Base-by-base conservation (phyloP, 2,888 invertebrate genomes). In the Archaeoteleia sp. region DNA sequence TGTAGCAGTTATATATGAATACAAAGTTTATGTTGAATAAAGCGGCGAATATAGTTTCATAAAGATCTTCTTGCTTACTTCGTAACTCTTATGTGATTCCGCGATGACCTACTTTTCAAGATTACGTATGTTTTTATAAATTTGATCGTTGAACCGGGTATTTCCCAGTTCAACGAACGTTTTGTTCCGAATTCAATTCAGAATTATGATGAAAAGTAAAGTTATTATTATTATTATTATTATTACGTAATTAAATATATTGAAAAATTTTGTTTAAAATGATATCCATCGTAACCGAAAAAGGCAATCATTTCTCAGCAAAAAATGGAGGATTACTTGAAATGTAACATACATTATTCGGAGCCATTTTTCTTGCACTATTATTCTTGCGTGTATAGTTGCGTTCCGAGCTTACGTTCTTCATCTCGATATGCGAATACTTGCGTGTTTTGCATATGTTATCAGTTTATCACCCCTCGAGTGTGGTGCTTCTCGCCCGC, bases 401-500 rank as follows among this genome's bases (percentile, higher is more conserved):
- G 46, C 54, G 53, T 23, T 39, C 35, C 20, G 34, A 13, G 34
- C 54, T 49, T 30, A 39, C 57, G 46, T 61, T 67, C 57, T 46
- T 51, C 51, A 57, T 62, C 55, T 62, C 61, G 60, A 67, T 67
- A 67, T 32, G 45, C 17, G 49, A 20, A 39, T 39, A 57, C 66
- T 53, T 43, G 60, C 43, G 43, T 20, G 55, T 27, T 67, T 58
- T 67, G 57, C 62, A 62, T 62, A 67, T 40, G 67, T 62, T 67
- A 67, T 67, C 67, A 58, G 62, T 62, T 67, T 67, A 67, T 67
- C 67, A 67, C 49, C 60, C n/a, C 70, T 54, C 34, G 29, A 45
- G 62, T 32, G 37, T n/a, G n/a, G n/a, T 54, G 66, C 63, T 63
- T 67, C 63, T 63, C 46, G 60, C 43, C 57, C 49, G 53, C 67